Evolutionary conservation across 2,888 invertebrate genomes (phyloP), one percentile per base, ranked within the genome.

Genomic region (Pocota personata): DNA sequence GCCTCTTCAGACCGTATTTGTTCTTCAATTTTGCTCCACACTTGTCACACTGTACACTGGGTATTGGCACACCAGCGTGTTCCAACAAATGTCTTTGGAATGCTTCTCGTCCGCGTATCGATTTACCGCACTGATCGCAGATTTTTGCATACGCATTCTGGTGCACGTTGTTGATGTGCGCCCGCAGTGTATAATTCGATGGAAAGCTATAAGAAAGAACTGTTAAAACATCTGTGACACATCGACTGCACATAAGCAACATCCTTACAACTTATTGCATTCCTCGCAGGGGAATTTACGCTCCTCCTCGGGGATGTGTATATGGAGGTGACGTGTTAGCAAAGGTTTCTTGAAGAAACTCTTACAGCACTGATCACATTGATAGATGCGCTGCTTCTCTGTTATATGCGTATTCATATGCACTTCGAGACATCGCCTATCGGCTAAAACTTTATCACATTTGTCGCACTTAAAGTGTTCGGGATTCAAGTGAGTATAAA

Each of bases 81-180:
- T 91, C 91, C 52, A 89, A 87, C 89, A 90, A 90, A 84, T 92
- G 92, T 0, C 90, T 88, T 43, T 87, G 89, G 66, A 91, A 88
- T 27, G 90, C 90, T 21, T 90, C 90, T 0, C 89, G 88, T 0
- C 91, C 90, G 0, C 90, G 88, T 46, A 92, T 89, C 0, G 90
- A 89, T 80, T 91, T 91, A 0, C 92, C 92, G 14, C 92, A 92
- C 24, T 91, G 90, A 40, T 91, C 91, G 82, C 92, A 92, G 10
- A 91, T 89, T 87, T 90, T 91, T 10, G 90, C 90, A 57, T 90
- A 91, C 8, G 89, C 89, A 58, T 91, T 90, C 30, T 91, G 82
- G 73, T 92, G 92, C 30, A 91, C 91, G 16, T 90, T 84, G 40
- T 89, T 89, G 1, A 90, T 87, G 57, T 91, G 91, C 24, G 90